Percentiles rank a stretch among this genome's conserved stretches.
phyloP scores from a whole-genome alignment of 2,888 invertebrate genomes.

The Hoplodrina ambigua region DNA sequence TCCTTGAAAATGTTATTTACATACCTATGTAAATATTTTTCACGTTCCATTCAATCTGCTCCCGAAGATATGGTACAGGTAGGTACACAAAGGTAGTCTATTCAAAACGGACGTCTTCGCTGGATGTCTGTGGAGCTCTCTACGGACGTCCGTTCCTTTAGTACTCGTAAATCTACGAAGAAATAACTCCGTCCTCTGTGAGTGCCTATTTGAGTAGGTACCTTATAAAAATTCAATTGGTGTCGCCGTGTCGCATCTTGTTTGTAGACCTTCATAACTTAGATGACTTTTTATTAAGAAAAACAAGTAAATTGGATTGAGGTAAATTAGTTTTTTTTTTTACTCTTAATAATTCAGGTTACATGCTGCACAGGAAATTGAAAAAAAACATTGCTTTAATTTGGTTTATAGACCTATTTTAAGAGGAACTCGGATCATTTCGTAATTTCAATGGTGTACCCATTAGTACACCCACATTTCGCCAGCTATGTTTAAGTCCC shows the following conservation, averaged over 20 bases:
- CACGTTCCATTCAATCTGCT: constrained; percentile 34
- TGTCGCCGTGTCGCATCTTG: constrained; percentile 36
- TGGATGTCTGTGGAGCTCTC: constrained; percentile 61
- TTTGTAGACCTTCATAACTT: constrained; percentile 39
- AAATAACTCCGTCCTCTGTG: constrained; percentile 46
- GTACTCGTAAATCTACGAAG: constrained; percentile 60
- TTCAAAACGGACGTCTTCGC: constrained; percentile 66
- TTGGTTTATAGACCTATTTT: not conserved
- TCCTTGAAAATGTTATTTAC: constrained; percentile 2
- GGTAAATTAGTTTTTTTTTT: constrained; percentile 5
- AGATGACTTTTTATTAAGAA: constrained; percentile 12
- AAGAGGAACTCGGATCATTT: not conserved
- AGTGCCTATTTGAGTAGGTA: constrained; percentile 34
- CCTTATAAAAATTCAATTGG: constrained; percentile 53
- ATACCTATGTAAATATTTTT: constrained; percentile 15
- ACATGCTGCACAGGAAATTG: not conserved
- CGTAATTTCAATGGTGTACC: no score
- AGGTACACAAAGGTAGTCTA: constrained; percentile 62
- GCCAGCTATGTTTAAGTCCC: no score
- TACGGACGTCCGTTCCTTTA: constrained; percentile 58
- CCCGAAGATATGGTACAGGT: constrained; percentile 40
- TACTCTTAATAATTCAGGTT: not conserved
- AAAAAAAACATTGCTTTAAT: not conserved
- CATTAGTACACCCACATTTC: no score
- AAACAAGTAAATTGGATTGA: constrained; percentile 11